Base-by-base conservation (phyloP, 1,140 invertebrate species). In the Ephestia elutella region DNA sequence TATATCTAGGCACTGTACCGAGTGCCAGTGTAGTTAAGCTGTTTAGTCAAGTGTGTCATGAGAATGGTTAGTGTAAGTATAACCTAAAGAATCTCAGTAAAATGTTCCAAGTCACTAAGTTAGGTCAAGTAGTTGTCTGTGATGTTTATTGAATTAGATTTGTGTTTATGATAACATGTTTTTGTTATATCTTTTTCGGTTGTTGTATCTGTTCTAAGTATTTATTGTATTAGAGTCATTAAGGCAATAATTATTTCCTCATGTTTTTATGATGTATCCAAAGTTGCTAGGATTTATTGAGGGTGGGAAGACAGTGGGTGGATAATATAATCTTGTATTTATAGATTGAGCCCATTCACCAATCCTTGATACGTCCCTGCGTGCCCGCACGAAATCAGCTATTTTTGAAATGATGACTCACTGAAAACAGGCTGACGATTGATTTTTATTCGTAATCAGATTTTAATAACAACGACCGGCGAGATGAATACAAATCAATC, bases 101-200 rank as follows among this genome's bases (percentile, higher is more conserved):
- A 68, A 71, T 58, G 68, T 66, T 74, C 60, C 66, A 65, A 78
- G 67, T 82, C 71, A 79, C 78, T 73, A 69, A 73, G 69, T 72
- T 78, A 79, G 69, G 63, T 80, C 68, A 72, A 65, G 71, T 83
- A 84, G 81, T 64, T 77, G 71, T 82, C 80, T 87, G 82, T 84
- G 80, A 86, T 86, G 78, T 78, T 83, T 66, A 67, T 75, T 80
- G 62, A 75, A 71, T 78, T 78, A 70, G 68, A 53, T 75, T 79
- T 75, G 62, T 77, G 65, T 78, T 80, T 60, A 60, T 77, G 70
- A 75, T 74, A 69, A 72, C 63, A 65, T 66, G 49, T 72, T 68
- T n/a, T 63, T 60, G 49, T 63, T 61, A 56, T 61, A 56, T 68
- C 51, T 60, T 67, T 63, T 59, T 61, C 60, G 59, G 35, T 72